Conservation (phyloP, 2,113 vertebrate species). For the Colinus virginianus region DNA sequence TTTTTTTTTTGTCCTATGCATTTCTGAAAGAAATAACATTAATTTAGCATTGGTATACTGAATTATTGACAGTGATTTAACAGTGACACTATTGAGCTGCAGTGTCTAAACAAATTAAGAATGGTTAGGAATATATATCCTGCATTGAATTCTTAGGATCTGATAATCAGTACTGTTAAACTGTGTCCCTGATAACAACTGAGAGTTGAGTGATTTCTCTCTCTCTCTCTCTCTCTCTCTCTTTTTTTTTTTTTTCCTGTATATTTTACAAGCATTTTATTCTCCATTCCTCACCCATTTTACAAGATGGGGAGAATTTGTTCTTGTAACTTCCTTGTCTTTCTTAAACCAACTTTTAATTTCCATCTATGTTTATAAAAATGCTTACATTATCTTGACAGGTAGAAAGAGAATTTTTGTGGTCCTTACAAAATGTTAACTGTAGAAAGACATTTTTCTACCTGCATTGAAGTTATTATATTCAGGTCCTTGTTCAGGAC, state of each 20-base stretch:
- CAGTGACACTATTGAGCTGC: rapidly evolving
- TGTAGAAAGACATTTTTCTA: background rate
- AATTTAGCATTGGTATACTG: background rate
- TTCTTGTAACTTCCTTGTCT: background rate
- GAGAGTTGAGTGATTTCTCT: background rate
- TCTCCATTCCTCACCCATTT: background rate
- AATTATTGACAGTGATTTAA: background rate
- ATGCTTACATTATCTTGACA: background rate
- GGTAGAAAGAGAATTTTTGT: background rate
- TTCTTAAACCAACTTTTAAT: background rate
- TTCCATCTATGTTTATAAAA: background rate
- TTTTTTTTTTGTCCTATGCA: background rate
- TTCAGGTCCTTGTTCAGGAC: too few species aligned
- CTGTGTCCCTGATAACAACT: background rate
- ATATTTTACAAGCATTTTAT: background rate
- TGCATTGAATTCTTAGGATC: background rate
- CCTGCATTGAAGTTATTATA: background rate
- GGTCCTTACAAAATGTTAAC: background rate
- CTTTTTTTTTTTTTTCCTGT: too few species aligned
- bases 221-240: too few species aligned
- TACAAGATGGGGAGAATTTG: background rate
- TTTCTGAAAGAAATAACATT: background rate
- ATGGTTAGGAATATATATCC: background rate
- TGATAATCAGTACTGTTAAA: background rate
- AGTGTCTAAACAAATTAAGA: background rate